These are phyloP conservation scores for Apostichopus parvimensis DNA, from an alignment of 35 echinoderm and acorn worm genomes.

Conservation along the genomic window DNA sequence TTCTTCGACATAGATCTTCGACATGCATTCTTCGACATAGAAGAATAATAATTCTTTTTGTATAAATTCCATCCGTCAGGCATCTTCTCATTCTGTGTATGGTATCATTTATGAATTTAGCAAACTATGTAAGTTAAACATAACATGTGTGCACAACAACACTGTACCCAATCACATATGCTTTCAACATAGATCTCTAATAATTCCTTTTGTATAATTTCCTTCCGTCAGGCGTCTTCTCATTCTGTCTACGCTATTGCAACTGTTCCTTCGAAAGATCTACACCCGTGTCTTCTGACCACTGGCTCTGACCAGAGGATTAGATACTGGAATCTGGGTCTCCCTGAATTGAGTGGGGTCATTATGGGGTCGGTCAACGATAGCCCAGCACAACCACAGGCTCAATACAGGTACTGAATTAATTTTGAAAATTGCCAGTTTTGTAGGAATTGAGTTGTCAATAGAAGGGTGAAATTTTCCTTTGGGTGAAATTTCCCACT, in stretches of 20 bases:
- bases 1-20: too few species aligned
- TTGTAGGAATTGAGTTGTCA: too few species aligned
- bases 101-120: too few species aligned
- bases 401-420: conserved; percentile 73
- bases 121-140: too few species aligned
- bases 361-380: conserved; percentile 87
- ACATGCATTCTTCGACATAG: too few species aligned
- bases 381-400: conserved; percentile 55
- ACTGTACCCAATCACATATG: too few species aligned
- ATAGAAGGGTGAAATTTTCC: neutral
- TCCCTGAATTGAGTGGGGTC: conserved; percentile 67
- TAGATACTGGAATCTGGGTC: conserved; percentile 81
- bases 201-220: neutral
- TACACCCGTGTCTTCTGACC: conserved; percentile 76
- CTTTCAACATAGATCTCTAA: too few species aligned
- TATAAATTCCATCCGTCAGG: neutral
- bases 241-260: conserved; percentile 3
- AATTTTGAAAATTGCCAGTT: too few species aligned
- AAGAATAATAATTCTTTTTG: too few species aligned
- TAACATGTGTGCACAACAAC: too few species aligned
- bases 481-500: neutral
- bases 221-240: neutral
- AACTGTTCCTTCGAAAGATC: conserved; percentile 68
- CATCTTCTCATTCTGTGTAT: neutral
- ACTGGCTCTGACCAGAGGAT: conserved; percentile 90